These are phyloP conservation scores for Myxocyprinus asiaticus DNA, from an alignment of 2,113 vertebrate species.

Conservation along the genomic window DNA sequence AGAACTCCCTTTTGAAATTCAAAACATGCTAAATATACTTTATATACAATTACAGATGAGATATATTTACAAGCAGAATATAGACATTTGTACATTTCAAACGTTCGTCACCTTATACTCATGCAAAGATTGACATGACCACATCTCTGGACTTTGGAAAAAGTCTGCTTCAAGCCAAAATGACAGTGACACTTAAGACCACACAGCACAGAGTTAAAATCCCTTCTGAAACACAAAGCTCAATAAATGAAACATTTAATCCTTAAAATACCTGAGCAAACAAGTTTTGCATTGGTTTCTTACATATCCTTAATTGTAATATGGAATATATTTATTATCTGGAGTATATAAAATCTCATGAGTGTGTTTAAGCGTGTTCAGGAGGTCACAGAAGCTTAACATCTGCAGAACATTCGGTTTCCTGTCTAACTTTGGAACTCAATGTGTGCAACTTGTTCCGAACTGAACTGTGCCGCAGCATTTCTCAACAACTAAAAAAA, in stretches of 20 bases:
- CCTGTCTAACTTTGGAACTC: constrained; percentile 2
- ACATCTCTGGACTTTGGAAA: constrained; percentile 3
- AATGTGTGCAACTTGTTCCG: not conserved
- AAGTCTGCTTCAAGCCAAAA: constrained; percentile 2
- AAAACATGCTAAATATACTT: constrained; percentile 10
- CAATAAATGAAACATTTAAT: constrained; percentile 6
- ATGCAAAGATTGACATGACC: constrained; percentile 51
- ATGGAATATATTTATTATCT: too few relatives aligned
- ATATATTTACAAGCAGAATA: constrained; percentile 3
- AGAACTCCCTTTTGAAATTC: not conserved
- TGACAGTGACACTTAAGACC: not conserved
- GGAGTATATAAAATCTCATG: not conserved
- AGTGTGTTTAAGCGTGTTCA: not conserved
- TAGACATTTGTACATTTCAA: constrained; percentile 10
- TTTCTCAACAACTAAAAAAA: not conserved
- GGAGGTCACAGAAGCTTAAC: not conserved
- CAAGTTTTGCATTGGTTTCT: constrained; percentile 35
- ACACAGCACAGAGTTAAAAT: constrained; percentile 7
- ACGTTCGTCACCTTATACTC: constrained; percentile 23
- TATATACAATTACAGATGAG: constrained; percentile 12
- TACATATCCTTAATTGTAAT: not conserved
- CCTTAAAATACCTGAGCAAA: constrained; percentile 51
- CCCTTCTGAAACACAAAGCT: not conserved
- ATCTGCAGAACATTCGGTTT: constrained; percentile 6
- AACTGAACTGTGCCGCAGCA: not conserved